Percentiles rank a stretch among this genome's conserved stretches.
Conservation (phyloP, 2,888 invertebrate species). For the Chironomus tentans region DNA sequence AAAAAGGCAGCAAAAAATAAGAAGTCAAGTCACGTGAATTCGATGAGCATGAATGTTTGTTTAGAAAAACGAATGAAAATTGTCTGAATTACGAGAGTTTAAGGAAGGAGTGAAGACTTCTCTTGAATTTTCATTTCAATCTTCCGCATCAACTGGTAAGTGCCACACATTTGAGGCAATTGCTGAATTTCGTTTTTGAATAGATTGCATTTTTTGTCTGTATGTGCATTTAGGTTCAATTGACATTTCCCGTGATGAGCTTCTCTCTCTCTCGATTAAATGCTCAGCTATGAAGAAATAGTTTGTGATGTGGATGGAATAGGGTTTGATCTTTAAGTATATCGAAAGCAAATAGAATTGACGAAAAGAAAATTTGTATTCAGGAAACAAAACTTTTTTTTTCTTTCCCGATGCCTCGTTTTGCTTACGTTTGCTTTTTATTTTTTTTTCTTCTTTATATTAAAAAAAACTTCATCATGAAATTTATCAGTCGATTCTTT, state of each 20-base stretch:
- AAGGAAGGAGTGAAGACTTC: not conserved
- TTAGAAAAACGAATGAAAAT: conserved; percentile 13
- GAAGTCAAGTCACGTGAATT: conserved; percentile 24
- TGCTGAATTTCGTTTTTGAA: not conserved
- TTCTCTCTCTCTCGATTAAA: not conserved
- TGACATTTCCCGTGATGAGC: conserved; percentile 7
- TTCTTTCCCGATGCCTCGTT: not conserved
- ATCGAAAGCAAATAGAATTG: not conserved
- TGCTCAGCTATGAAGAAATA: not conserved
- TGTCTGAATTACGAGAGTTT: conserved; percentile 11
- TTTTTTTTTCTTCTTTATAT: not conserved
- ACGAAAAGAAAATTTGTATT: conserved; percentile 18
- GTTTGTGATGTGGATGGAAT: not conserved
- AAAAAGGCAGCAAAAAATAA: not conserved
- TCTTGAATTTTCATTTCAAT: conserved; percentile 4
- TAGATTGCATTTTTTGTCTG: conserved; percentile 13
- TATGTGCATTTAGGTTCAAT: conserved; percentile 5
- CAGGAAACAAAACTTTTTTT: conserved; percentile 23
- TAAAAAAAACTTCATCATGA: not conserved
- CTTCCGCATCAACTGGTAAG: conserved; percentile 22
- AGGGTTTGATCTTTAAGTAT: not conserved
- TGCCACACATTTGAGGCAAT: conserved; percentile 6
- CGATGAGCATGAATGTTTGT: conserved; percentile 25
- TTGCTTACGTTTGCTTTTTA: conserved; percentile 24
- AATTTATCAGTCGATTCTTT: not conserved